Evolutionary conservation across 1,140 invertebrate genomes (phyloP), one percentile per base, ranked within the genome.

Genomic region (Penaeus chinensis): DNA sequence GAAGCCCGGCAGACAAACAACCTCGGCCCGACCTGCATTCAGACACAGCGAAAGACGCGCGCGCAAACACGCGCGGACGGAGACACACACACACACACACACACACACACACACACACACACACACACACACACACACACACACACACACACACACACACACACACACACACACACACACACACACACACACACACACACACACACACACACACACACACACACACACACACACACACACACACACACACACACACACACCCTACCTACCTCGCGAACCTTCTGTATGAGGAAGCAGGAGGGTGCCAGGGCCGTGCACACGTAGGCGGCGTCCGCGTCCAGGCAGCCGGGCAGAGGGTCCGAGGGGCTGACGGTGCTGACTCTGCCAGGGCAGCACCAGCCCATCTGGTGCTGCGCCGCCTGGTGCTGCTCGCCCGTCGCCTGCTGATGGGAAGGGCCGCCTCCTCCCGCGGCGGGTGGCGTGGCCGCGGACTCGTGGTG

Each of bases 241-340:
- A n/a, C 27, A 77, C 10, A 3, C 24, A 8, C n/a, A 60, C 27
- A 47, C 27, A 47, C 47, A n/a, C 27, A 47, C 24, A 13, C 11
- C 1, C 19, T 16, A 63, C 79, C 24, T 63, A 81, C 79, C 79
- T 81, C 79, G 20, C 79, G 47, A n/a, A 81, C 85, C 78, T 87
- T 87, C 79, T 87, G 85, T 74, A 87, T 87, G 27, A 87, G 85
- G 79, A 87, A 87, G 54, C 85, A 87, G 37, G 85, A 87, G 20
- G 85, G 85, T 19, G 85, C 85, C 13, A 87, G 85, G 27, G 85
- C 85, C 1, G 85, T 87, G 60, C 85, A 87, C 20, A 87, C 85
- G 54, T 87, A 87, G 19, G 85, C 85, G 10, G 79, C 85, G 60
- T 87, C 85, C 22, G 85, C 85, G 42, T 87, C 85, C 66, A 87